Evolutionary conservation across 2,888 invertebrate genomes (phyloP).

Genomic region (Oligia latruncula): DNA sequence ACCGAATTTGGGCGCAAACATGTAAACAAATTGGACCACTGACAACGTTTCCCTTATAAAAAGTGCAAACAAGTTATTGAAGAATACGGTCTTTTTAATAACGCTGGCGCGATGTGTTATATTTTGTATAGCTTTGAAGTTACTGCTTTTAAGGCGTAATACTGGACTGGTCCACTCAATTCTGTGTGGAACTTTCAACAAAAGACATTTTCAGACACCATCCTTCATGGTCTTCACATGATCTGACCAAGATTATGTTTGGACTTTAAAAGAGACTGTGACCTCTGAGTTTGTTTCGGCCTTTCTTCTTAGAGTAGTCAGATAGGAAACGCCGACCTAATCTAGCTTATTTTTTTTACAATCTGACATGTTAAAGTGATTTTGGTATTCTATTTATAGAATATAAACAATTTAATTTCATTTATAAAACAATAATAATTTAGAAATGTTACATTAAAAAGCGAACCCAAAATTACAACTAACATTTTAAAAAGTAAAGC

Average conservation of each 20-base stretch:
- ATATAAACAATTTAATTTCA: not conserved
- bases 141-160: not conserved
- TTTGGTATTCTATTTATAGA: not conserved
- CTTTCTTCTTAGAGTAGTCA: not conserved
- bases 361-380: not conserved
- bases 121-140: not conserved
- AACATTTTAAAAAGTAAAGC: constrained; percentile 47
- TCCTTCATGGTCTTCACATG: not conserved
- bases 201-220: not conserved
- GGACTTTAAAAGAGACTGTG: not conserved
- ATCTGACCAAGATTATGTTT: not conserved
- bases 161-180: not conserved
- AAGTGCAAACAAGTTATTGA: constrained; percentile 48
- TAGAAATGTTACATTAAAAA: not conserved
- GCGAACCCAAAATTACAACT: constrained; percentile 8
- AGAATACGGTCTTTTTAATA: constrained; percentile 31
- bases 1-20: constrained; percentile 82
- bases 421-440: not conserved
- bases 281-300: not conserved
- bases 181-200: not conserved
- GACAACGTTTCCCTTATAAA: constrained; percentile 41
- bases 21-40: constrained; percentile 63
- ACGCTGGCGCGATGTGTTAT: constrained; percentile 2
- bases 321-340: not conserved
- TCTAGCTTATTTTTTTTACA: not conserved